A percentile compares a stretch with the other conserved stretches of the same genome.
These are phyloP conservation scores for Parapristionchus giblindavisi DNA, from an alignment of 2,888 invertebrate genomes.

Conservation along the genomic window DNA sequence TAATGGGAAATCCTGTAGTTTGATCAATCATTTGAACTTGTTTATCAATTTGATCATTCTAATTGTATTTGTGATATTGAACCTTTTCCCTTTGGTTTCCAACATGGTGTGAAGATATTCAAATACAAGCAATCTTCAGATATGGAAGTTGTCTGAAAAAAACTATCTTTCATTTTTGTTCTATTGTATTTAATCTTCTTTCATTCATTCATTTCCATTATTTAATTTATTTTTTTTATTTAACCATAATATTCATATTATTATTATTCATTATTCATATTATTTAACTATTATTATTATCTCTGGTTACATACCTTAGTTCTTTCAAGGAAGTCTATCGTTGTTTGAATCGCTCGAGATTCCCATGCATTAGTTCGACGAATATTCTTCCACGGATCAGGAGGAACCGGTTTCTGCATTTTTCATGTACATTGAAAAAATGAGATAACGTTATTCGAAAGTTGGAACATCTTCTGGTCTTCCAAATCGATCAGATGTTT, in stretches of 20 bases:
- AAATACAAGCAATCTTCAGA: conserved; percentile 9
- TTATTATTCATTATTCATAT: no score
- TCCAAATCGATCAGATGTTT: no score
- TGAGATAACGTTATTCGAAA: neutral
- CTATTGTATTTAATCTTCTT: no score
- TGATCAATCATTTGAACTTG: neutral
- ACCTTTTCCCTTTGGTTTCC: conserved; percentile 10
- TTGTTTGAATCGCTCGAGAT: neutral
- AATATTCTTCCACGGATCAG: neutral
- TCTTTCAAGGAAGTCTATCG: neutral
- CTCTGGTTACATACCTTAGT: neutral
- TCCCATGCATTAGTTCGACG: neutral
- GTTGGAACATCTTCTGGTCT: conserved; percentile 43
- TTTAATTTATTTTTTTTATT: no score
- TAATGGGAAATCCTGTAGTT: conserved; percentile 42
- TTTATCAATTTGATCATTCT: no score
- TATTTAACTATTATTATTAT: no score
- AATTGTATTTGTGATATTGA: no score
- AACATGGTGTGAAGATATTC: conserved; percentile 11
- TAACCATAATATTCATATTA: no score
- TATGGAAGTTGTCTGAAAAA: neutral
- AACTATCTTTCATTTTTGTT: no score
- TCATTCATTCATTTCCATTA: no score
- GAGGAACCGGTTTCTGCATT: conserved; percentile 15
- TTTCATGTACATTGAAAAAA: neutral